These are phyloP conservation scores for Leptinotarsa juncta DNA, from an alignment of 2,888 invertebrate genomes.

Conservation along the genomic window DNA sequence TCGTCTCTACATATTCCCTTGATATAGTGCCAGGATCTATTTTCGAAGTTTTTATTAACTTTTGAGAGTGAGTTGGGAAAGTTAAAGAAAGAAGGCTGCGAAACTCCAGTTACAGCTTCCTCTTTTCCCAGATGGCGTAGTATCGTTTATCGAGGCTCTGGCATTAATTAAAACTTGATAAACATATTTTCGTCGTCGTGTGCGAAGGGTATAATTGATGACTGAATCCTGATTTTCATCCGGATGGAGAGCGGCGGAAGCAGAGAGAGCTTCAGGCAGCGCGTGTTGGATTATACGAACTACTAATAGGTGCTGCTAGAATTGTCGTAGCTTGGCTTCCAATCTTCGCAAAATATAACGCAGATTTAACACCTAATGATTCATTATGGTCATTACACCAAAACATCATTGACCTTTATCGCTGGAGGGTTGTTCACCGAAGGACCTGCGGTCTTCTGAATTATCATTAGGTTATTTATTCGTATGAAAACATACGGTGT, in stretches of 20 bases:
- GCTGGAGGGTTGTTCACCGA: neutral
- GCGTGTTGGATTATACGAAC: conserved; percentile 44
- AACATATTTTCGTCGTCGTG: conserved; percentile 50
- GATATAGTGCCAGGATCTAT: conserved; percentile 48
- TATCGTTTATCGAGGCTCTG: conserved; percentile 29
- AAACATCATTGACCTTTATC: conserved; percentile 1
- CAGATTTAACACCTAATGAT: conserved; percentile 21
- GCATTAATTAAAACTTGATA: conserved; percentile 42
- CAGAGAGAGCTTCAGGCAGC: conserved; percentile 36
- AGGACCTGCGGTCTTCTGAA: neutral
- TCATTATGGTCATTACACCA: conserved; percentile 14
- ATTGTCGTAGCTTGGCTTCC: conserved; percentile 19
- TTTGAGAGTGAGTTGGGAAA: conserved; percentile 39
- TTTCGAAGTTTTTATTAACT: conserved; percentile 50
- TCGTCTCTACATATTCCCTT: conserved; percentile 42
- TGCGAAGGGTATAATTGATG: conserved; percentile 51
- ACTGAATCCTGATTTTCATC: conserved; percentile 45
- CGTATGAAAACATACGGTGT: no score
- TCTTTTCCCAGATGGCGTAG: conserved; percentile 33
- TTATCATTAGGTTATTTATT: neutral
- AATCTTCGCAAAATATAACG: conserved; percentile 13
- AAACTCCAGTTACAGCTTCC: conserved; percentile 44
- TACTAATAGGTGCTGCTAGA: conserved; percentile 27
- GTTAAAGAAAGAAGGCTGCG: conserved; percentile 45
- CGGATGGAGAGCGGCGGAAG: conserved; percentile 32